These are phyloP conservation scores for Xanthorhoe designata DNA, from an alignment of 2,888 invertebrate genomes.

Conservation along the genomic window DNA sequence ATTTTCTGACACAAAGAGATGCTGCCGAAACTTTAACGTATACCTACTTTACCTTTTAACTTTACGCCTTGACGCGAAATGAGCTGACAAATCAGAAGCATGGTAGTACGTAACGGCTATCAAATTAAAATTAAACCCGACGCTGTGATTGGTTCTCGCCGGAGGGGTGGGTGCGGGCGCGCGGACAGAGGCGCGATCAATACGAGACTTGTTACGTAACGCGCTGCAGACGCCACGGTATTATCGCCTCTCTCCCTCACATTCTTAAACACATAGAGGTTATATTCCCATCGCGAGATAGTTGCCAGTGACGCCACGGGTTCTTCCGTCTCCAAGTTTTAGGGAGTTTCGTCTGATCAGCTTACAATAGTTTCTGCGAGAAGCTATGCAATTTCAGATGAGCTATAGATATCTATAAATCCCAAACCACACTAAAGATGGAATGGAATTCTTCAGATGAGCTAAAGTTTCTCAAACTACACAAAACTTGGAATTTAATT, in stretches of 20 bases:
- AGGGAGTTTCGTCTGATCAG: conserved; percentile 46
- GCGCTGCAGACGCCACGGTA: conserved; percentile 45
- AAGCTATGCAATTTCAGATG: conserved; percentile 31
- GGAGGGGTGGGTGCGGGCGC: conserved; percentile 48
- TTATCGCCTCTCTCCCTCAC: conserved; percentile 44
- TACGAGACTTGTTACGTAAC: conserved; percentile 76
- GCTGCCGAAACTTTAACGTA: not conserved
- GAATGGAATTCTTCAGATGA: conserved; percentile 16
- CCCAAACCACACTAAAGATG: not conserved
- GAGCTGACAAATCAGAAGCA: conserved; percentile 72
- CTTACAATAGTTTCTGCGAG: conserved; percentile 47
- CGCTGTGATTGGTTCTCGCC: conserved; percentile 66
- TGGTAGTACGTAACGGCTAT: conserved; percentile 66
- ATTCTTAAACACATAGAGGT: conserved; percentile 33
- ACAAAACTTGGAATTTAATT: conserved; percentile 27
- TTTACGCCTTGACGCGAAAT: conserved; percentile 58
- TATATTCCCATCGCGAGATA: conserved; percentile 40
- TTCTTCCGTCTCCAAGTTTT: conserved; percentile 48
- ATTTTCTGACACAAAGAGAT: conserved; percentile 9
- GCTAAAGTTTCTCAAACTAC: conserved; percentile 22
- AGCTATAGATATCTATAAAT: conserved; percentile 22
- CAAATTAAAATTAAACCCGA: conserved; percentile 79
- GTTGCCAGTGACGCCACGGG: conserved; percentile 44
- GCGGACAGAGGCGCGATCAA: conserved; percentile 67
- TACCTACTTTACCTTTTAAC: conserved; percentile 46